These are phyloP conservation scores for Rhabdomys pumilio DNA, from an alignment of 2,797 vertebrate species.

Conservation along the genomic window DNA sequence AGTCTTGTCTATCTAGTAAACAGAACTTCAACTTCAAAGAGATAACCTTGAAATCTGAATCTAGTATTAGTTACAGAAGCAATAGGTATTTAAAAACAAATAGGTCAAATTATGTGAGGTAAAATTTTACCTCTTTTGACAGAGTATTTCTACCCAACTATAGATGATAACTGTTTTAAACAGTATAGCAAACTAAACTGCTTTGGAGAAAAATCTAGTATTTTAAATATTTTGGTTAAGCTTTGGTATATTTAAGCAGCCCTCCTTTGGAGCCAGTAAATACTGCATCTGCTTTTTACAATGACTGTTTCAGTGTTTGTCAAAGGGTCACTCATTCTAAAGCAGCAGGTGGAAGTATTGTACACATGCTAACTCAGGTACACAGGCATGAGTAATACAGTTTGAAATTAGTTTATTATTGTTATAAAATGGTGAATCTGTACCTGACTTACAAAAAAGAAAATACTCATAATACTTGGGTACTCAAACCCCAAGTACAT, in stretches of 20 bases:
- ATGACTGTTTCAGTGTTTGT: slow-evolving; percentile 50
- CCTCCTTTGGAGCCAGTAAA: slow-evolving; percentile 65
- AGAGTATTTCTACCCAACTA: slow-evolving; percentile 11
- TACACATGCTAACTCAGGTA: slow-evolving; percentile 48
- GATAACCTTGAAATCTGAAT: slow-evolving; percentile 39
- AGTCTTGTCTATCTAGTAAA: slow-evolving; percentile 1
- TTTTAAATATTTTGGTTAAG: slow-evolving; percentile 49
- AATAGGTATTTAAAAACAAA: slow-evolving; percentile 56
- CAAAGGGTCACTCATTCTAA: slow-evolving; percentile 4
- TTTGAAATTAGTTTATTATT: slow-evolving; percentile 64
- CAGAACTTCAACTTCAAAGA: slow-evolving; percentile 47
- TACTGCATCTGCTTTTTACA: slow-evolving; percentile 51
- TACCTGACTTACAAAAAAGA: slow-evolving; percentile 64
- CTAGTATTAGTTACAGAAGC: slow-evolving; percentile 28
- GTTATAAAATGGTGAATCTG: slow-evolving; percentile 10
- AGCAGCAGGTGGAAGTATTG: slow-evolving; percentile 4
- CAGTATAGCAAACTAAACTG: background rate
- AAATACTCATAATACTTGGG: background rate
- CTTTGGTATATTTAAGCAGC: slow-evolving; percentile 43
- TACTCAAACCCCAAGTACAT: slow-evolving; percentile 62
- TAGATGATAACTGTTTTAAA: slow-evolving; percentile 24
- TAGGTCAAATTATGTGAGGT: slow-evolving; percentile 53
- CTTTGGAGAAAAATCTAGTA: slow-evolving; percentile 41
- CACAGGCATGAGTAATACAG: slow-evolving; percentile 13
- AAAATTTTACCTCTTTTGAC: background rate